Evolutionary conservation across 2,797 vertebrate species (phyloP).

Genomic region (Microchirus variegatus): DNA sequence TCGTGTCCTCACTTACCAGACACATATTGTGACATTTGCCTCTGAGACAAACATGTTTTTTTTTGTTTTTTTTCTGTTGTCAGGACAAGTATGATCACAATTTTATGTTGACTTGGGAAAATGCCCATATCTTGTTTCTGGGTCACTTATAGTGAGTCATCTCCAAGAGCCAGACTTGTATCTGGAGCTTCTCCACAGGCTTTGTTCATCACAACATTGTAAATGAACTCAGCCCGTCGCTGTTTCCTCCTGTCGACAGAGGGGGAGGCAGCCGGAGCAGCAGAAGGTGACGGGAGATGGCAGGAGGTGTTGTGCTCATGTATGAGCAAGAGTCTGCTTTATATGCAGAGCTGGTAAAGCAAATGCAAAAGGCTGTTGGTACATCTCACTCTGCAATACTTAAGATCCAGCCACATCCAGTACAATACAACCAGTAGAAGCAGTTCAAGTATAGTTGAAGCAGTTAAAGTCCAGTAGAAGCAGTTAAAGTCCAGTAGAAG

Average conservation of each 20-base stretch:
- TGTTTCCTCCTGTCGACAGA: constrained; percentile 14
- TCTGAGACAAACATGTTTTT: constrained; percentile 11
- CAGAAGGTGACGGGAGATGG: constrained; percentile 25
- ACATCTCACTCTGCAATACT: not conserved
- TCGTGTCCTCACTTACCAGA: not conserved
- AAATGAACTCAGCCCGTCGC: no score
- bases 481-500: no score
- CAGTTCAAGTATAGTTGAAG: no score
- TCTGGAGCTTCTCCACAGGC: not conserved
- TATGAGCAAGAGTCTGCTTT: constrained; percentile 1
- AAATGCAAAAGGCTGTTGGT: not conserved
- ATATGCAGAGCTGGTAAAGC: not conserved
- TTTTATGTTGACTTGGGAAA: not conserved
- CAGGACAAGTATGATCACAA: not conserved
- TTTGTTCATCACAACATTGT: no score
- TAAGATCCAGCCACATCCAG: not conserved
- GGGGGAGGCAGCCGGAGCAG: constrained; percentile 17
- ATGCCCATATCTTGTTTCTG: constrained; percentile 21
- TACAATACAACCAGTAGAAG: no score
- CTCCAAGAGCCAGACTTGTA: constrained; percentile 2
- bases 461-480: no score
- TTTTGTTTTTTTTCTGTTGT: constrained; percentile 1
- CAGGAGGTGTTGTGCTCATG: not conserved
- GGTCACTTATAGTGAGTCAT: constrained; percentile 43
- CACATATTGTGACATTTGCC: constrained; percentile 6